Conservation (phyloP, 2,797 vertebrate species). For the Delichon dasypus region DNA sequence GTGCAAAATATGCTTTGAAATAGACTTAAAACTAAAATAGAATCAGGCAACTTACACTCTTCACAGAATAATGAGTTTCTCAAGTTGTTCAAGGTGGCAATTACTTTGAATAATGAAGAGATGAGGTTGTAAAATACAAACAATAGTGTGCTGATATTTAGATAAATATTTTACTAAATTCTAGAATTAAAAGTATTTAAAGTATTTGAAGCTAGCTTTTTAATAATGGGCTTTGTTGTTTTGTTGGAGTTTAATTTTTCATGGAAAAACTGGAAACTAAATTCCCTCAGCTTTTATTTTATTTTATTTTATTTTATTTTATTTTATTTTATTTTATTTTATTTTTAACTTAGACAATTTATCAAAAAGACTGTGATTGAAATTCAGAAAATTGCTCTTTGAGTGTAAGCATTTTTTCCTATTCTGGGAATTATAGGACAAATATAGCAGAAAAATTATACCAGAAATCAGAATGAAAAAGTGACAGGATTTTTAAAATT, state of each 20-base stretch:
- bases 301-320: too few relatives aligned
- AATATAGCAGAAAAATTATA: background rate
- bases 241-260: background rate
- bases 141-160: background rate
- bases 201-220: background rate
- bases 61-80: background rate
- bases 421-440: background rate
- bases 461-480: background rate
- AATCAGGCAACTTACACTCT: background rate
- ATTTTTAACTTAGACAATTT: background rate
- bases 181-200: background rate
- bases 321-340: too few relatives aligned
- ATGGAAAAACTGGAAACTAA: background rate
- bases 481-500: background rate
- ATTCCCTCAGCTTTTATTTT: background rate
- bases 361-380: background rate
- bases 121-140: background rate
- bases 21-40: background rate
- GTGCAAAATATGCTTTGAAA: background rate
- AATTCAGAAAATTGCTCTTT: background rate
- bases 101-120: background rate
- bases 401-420: background rate
- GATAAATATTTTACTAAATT: background rate
- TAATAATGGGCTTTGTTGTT: background rate
- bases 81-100: background rate